Conservation (phyloP, 2,797 vertebrate species). For the Gambusia yucatana region DNA sequence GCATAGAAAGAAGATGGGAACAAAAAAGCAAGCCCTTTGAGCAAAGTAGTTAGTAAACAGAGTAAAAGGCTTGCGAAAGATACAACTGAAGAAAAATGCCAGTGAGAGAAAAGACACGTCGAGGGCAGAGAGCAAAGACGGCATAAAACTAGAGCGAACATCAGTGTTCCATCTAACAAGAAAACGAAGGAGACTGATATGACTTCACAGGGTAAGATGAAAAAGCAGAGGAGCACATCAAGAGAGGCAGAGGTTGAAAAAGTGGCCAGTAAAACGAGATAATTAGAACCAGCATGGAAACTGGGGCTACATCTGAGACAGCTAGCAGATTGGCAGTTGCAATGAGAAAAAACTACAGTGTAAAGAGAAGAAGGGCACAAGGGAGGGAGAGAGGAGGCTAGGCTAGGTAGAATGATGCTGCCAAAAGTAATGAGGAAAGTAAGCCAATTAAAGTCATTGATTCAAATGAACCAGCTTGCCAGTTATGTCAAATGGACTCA, state of each 20-base stretch:
- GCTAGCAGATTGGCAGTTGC: constrained; percentile 29
- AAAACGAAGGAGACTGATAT: constrained; percentile 55
- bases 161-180: constrained; percentile 34
- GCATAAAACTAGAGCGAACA: constrained; percentile 32
- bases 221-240: constrained; percentile 39
- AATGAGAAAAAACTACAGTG: constrained; percentile 31
- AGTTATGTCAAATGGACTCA: constrained; percentile 53
- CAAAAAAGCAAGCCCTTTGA: constrained; percentile 28
- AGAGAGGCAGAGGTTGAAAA: constrained; percentile 41
- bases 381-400: constrained; percentile 23
- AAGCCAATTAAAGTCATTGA: constrained; percentile 55
- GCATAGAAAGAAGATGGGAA: constrained; percentile 12
- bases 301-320: constrained; percentile 36
- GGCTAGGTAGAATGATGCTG: constrained; percentile 33
- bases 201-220: constrained; percentile 42
- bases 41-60: constrained; percentile 22
- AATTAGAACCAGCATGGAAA: constrained; percentile 63
- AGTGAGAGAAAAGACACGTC: constrained; percentile 11
- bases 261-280: constrained; percentile 55
- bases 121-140: constrained; percentile 38
- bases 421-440: constrained; percentile 48
- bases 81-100: constrained; percentile 36
- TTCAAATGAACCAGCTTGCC: constrained; percentile 50
- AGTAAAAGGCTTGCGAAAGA: constrained; percentile 28
- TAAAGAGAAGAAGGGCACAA: constrained; percentile 35